Evolutionary conservation across 2,113 vertebrate species (phyloP).

Genomic region (Macaca mulatta): DNA sequence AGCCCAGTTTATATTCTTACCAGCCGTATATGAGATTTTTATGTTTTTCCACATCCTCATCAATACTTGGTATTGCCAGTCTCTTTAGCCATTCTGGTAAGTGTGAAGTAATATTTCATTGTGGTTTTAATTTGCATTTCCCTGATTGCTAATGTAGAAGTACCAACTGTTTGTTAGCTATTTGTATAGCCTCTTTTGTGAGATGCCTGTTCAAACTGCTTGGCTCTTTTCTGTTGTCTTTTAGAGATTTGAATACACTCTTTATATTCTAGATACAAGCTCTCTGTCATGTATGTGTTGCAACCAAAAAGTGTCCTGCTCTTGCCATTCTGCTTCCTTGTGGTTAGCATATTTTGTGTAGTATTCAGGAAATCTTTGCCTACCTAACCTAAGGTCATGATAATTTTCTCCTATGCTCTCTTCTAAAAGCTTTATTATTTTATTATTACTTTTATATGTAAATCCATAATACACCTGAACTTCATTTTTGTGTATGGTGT

Average conservation of each 20-base stretch:
- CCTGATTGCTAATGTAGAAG: not conserved
- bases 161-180: not conserved
- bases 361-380: not conserved
- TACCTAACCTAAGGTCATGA: not conserved
- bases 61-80: not conserved
- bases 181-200: not conserved
- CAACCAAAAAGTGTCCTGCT: not conserved
- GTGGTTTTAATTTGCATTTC: not conserved
- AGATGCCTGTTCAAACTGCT: not conserved
- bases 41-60: not conserved
- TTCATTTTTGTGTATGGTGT: not conserved
- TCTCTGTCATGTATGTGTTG: not conserved
- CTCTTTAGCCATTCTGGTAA: not conserved
- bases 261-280: not conserved
- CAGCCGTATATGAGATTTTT: not conserved
- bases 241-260: not conserved
- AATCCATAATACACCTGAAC: not conserved
- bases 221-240: not conserved
- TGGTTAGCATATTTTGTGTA: not conserved
- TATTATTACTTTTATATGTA: not conserved
- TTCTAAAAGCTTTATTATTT: conserved; percentile 16
- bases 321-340: not conserved
- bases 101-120: not conserved
- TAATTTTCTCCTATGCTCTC: not conserved
- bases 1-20: not conserved